Evolutionary conservation across 2,113 vertebrate species (phyloP).

Genomic region (Oncorhynchus tshawytscha): DNA sequence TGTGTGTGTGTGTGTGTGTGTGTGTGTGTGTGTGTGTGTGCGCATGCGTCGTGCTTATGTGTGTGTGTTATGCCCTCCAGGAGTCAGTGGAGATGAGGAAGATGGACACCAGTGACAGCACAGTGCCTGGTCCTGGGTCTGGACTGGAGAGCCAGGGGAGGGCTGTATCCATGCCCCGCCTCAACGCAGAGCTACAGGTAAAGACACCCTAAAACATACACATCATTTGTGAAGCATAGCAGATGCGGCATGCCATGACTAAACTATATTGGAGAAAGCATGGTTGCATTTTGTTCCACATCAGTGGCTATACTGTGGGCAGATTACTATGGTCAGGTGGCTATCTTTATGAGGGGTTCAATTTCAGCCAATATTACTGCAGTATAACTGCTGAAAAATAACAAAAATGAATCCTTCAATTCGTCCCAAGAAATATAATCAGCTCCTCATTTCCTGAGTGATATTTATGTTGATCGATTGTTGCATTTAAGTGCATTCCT

Average conservation of each 20-base stretch:
- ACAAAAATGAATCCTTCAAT: constrained; percentile 16
- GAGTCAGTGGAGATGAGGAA: constrained; percentile 88
- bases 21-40: too few relatives aligned
- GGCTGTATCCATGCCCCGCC: constrained; percentile 91
- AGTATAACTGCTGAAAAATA: not conserved
- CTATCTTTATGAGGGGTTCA: not conserved
- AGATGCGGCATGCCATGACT: not conserved
- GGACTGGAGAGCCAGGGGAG: constrained; percentile 88
- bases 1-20: too few relatives aligned
- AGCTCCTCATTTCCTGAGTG: constrained; percentile 42
- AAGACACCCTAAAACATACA: not conserved
- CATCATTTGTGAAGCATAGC: not conserved
- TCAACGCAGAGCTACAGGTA: constrained; percentile 87
- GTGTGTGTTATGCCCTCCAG: constrained; percentile 37
- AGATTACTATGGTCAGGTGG: not conserved
- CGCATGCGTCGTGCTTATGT: too few relatives aligned
- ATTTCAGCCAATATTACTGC: not conserved
- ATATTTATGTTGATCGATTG: constrained; percentile 44
- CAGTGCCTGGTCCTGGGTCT: constrained; percentile 66
- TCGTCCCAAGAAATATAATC: constrained; percentile 38
- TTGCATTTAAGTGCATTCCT: constrained; percentile 47
- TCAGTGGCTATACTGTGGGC: not conserved
- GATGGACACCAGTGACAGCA: constrained; percentile 76
- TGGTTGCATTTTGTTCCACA: too few relatives aligned
- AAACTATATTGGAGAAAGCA: not conserved